These are phyloP conservation scores for Rapana venosa DNA, from an alignment of 2,888 invertebrate genomes.

Conservation along the genomic window DNA sequence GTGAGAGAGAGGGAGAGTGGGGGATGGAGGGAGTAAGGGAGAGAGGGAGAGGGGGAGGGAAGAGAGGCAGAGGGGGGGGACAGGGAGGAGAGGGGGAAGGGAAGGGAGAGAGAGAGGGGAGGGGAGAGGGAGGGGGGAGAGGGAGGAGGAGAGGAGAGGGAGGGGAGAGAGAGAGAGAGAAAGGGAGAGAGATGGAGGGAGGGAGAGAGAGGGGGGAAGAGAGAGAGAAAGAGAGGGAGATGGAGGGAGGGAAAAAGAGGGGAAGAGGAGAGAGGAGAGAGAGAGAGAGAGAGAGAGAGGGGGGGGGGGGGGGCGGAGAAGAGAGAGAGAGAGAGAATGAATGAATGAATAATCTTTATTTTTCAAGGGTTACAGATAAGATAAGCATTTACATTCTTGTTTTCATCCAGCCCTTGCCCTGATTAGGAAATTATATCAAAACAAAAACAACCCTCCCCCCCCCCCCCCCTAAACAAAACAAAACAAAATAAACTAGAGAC, in stretches of 20 bases:
- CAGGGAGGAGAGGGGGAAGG: background rate
- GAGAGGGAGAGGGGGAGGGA: background rate
- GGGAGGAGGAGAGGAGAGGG: background rate
- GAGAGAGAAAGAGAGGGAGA: background rate
- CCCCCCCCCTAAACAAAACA: too few species aligned
- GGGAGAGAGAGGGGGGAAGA: background rate
- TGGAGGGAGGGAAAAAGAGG: background rate
- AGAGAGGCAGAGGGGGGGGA: background rate
- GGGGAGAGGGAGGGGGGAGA: background rate
- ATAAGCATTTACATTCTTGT: too few species aligned
- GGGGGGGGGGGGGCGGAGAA: background rate
- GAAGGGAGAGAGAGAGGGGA: background rate
- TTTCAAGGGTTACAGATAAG: too few species aligned
- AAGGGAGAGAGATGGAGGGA: background rate
- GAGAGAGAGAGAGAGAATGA: too few species aligned
- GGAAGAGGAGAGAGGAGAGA: background rate
- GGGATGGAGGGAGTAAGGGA: background rate
- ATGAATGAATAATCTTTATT: too few species aligned
- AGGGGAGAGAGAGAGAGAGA: background rate
- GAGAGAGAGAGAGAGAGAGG: background rate
- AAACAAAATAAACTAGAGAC: too few species aligned
- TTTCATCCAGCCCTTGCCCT: too few species aligned
- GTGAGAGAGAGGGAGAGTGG: background rate
- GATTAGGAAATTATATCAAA: too few species aligned
- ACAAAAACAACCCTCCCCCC: too few species aligned